Base-by-base conservation (phyloP, 2,888 invertebrate genomes). In the Stratiomys singularior region DNA sequence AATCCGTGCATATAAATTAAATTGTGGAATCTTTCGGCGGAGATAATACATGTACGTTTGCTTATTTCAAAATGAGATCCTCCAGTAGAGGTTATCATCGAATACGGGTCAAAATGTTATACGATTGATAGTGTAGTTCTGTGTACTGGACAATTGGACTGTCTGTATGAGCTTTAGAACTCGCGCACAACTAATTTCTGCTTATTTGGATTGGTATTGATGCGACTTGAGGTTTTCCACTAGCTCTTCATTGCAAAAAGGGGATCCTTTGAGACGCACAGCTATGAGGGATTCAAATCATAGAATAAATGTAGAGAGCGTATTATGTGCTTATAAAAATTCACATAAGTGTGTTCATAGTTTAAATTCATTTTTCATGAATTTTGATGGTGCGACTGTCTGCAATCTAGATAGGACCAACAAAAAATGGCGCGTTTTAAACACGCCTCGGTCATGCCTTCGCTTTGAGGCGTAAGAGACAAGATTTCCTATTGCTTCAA, bases 21-120 rank as follows among this genome's bases (percentile, higher is more conserved):
- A 21, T 60, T 21, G 23, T 60, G 60, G 60, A 66, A 66, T 37
- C 37, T 66, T 37, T 66, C 66, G 44, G 44, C 44, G 11, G 66
- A n/a, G 30, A 66, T 66, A 66, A 66, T 66, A 37, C 37, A 37
- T 37, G 9, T 9, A 9, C 3, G 37, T 37, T 37, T 37, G 37
- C 9, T 37, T 37, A 37, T n/a, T 66, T 30, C 66, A 23, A 37
- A 66, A 66, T 66, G 66, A 37, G 66, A 66, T 66, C 66, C 66
- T 44, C 27, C 21, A n/a, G 25, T 25, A 30, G 44, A 66, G 66
- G 66, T 66, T 66, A 66, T 66, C 66, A 66, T 18, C 44, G 23
- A 66, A n/a, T n/a, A 23, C 18, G 66, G 66, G 66, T 66, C 66
- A 66, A 66, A 66, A 66, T 66, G 66, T 66, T 66, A 66, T 66